Evolutionary conservation across 1,140 invertebrate genomes (phyloP), one percentile per base, ranked within the genome.

Genomic region (Drosophila suzukii): DNA sequence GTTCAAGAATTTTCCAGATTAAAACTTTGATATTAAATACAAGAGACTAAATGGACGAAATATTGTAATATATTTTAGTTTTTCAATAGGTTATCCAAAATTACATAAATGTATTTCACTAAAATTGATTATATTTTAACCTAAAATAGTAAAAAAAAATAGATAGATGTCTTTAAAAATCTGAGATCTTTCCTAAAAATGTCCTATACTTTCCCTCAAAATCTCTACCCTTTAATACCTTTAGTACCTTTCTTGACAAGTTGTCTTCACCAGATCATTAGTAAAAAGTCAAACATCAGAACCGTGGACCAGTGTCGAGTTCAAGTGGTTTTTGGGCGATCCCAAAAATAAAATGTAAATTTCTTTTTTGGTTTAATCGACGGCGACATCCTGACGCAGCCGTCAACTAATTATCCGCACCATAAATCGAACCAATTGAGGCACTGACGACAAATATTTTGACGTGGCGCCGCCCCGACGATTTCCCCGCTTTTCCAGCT

Each of bases 361-460:
- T 49, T 32, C 20, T 49, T 15, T 49, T 12, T 46, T 44, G 59
- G 68, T 62, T 78, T 85, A 75, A 81, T 85, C 68, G 50, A n/a
- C 15, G 84, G 83, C 83, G 83, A 88, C 84, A 89, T 76, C 72
- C 79, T 71, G 84, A 80, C 84, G 76, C 62, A 60, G 61, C 66
- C 53, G 44, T 51, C 71, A 58, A 44, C 84, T 88, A 83, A 88
- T 89, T 88, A 73, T 75, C 75, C 56, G 49, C 62, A 77, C 58
- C 82, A 73, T 81, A 85, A 86, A 86, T 81, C 61, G 82, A 65
- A 63, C 41, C 84, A 78, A 85, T 81, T 67, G 82, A 83, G 75
- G 75, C 76, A 66, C 81, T 84, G 76, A 89, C 73, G 84, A 89
- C 84, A 89, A 89, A 89, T 89, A 89, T 89, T 89, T 78, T 89